Percentiles rank a stretch among this genome's conserved stretches.
These are phyloP conservation scores for Crotalus helleri DNA, from an alignment of 2,113 vertebrate genomes.

Conservation along the genomic window DNA sequence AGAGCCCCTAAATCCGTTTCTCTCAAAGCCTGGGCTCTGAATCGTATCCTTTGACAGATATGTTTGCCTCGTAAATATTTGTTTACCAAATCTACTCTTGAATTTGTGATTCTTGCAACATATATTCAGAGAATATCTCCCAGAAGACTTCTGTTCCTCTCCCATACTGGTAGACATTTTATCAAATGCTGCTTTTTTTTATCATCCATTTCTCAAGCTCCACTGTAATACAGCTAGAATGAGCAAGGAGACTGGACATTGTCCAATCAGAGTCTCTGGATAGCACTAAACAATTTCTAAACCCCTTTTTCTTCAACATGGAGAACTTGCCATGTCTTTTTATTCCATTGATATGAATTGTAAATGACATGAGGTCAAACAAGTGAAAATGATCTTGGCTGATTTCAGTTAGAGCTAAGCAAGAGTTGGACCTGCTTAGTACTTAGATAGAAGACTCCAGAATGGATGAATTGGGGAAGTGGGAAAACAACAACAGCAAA, in stretches of 20 bases:
- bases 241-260: not conserved
- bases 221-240: not conserved
- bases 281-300: not conserved
- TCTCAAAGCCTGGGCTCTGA: conserved; percentile 11
- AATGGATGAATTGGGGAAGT: not conserved
- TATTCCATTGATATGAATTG: not conserved
- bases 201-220: not conserved
- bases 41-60: conserved; percentile 19
- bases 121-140: conserved; percentile 35
- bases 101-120: conserved; percentile 36
- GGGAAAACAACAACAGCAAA: not conserved
- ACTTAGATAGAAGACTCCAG: not conserved
- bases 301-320: not conserved
- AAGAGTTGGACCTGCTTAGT: not conserved
- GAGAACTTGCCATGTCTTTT: not conserved
- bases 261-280: not conserved
- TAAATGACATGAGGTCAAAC: not conserved
- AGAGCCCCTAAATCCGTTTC: conserved; percentile 34
- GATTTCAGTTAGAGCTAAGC: not conserved
- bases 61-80: conserved; percentile 51
- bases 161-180: conserved; percentile 8
- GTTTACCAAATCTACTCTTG: conserved; percentile 48
- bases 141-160: conserved; percentile 15
- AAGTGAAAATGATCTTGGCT: not conserved
- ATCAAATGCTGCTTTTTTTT: not conserved